A percentile compares a stretch with the other conserved stretches of the same genome.
Conservation (phyloP, 2,113 vertebrate genomes). For the Erythrolamprus reginae region DNA sequence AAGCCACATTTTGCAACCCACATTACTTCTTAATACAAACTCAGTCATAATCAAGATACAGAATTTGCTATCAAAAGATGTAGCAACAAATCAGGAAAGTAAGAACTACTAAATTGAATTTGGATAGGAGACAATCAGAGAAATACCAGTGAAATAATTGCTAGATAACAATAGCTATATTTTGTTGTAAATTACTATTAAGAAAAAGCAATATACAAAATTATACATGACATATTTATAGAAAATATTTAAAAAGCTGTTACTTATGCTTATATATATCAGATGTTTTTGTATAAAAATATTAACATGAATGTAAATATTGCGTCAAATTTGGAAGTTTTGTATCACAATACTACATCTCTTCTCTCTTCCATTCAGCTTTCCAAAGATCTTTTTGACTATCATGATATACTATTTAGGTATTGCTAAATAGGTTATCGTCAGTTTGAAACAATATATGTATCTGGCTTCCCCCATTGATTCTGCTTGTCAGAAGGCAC, state of each 20-base stretch:
- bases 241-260: not conserved
- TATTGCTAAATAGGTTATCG: not conserved
- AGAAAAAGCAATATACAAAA: not conserved
- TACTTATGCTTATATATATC: not conserved
- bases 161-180: not conserved
- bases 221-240: not conserved
- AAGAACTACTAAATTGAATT: not conserved
- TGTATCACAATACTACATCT: not conserved
- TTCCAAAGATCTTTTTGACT: not conserved
- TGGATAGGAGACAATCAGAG: not conserved
- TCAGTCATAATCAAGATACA: not conserved
- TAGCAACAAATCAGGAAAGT: not conserved
- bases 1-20: not conserved
- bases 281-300: not conserved
- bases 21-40: not conserved
- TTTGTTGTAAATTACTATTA: not conserved
- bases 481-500: too few relatives aligned
- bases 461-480: too few relatives aligned
- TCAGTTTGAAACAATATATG: not conserved
- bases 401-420: not conserved
- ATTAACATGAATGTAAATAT: not conserved
- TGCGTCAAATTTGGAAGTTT: not conserved
- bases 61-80: not conserved
- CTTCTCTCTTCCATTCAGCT: not conserved
- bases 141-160: not conserved